These are phyloP conservation scores for Pachypanchax playfairii DNA, from an alignment of 2,113 vertebrate genomes.

Conservation along the genomic window DNA sequence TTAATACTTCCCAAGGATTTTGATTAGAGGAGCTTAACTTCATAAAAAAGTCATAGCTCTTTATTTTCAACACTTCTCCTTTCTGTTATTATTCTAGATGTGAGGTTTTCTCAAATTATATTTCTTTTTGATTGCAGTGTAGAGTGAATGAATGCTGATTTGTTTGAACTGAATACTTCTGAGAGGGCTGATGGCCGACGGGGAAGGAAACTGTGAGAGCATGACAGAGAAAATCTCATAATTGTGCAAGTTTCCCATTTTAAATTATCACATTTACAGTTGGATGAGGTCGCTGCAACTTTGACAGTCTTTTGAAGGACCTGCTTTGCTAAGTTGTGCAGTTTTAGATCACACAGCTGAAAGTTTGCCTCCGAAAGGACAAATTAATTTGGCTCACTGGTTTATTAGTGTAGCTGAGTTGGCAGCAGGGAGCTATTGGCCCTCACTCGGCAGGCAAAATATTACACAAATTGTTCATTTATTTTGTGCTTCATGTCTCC, in stretches of 20 bases:
- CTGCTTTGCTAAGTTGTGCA: slow-evolving; percentile 13
- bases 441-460: slow-evolving; percentile 28
- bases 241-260: slow-evolving; percentile 39
- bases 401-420: slow-evolving; percentile 35
- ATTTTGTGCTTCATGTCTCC: not conserved
- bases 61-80: not conserved
- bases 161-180: slow-evolving; percentile 40
- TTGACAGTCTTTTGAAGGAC: slow-evolving; percentile 44
- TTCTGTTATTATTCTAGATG: slow-evolving; percentile 31
- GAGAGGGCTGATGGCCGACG: slow-evolving; percentile 5
- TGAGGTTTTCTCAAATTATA: slow-evolving; percentile 35
- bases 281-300: slow-evolving; percentile 22
- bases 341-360: slow-evolving; percentile 11
- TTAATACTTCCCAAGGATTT: no score
- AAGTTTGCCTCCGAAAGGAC: slow-evolving; percentile 21
- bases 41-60: no score
- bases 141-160: slow-evolving; percentile 28
- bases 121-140: slow-evolving; percentile 32
- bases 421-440: slow-evolving; percentile 19
- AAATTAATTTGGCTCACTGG: slow-evolving; percentile 34
- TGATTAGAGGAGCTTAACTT: no score
- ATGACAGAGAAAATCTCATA: slow-evolving; percentile 20
- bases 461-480: slow-evolving; percentile 9
- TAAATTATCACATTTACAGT: slow-evolving; percentile 37
- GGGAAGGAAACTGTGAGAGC: slow-evolving; percentile 13